Conservation (phyloP, 2,888 invertebrate genomes). For the Melanotus villosus region DNA sequence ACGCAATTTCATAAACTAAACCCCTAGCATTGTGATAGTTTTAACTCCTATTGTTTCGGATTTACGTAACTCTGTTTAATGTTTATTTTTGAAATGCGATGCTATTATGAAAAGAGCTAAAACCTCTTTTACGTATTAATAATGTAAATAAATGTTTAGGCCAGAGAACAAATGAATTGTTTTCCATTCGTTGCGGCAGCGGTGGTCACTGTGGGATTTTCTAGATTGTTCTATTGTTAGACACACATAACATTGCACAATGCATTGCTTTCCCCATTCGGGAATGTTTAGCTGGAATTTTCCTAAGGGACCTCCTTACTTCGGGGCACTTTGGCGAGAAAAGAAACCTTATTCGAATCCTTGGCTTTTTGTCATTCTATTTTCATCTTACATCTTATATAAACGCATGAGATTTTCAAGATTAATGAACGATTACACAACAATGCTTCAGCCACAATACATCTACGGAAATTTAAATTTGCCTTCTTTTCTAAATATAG, state of each 20-base stretch:
- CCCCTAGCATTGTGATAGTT: background rate
- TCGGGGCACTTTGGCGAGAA: slow-evolving; percentile 20
- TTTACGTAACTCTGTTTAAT: slow-evolving; percentile 2
- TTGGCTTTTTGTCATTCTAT: background rate
- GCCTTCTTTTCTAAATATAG: no score
- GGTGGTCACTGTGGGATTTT: slow-evolving; percentile 37
- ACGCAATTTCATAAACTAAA: no score
- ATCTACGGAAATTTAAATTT: no score
- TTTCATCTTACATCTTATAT: background rate
- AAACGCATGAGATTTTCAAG: background rate
- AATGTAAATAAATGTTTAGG: slow-evolving; percentile 20
- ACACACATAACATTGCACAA: slow-evolving; percentile 36
- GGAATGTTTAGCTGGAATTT: slow-evolving; percentile 35
- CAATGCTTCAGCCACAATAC: no score
- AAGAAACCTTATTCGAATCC: background rate
- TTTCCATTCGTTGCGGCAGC: slow-evolving; percentile 18
- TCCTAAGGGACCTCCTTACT: slow-evolving; percentile 33
- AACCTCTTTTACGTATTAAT: slow-evolving; percentile 18
- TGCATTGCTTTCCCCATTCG: slow-evolving; percentile 33
- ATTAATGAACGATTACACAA: background rate
- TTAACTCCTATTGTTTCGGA: background rate
- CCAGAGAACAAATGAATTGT: slow-evolving; percentile 34
- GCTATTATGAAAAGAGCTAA: background rate
- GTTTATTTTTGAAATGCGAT: background rate
- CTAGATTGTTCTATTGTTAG: slow-evolving; percentile 43